Evolutionary conservation across 2,888 invertebrate genomes (phyloP), one percentile per base, ranked within the genome.

Genomic region (Cheilosia soror): DNA sequence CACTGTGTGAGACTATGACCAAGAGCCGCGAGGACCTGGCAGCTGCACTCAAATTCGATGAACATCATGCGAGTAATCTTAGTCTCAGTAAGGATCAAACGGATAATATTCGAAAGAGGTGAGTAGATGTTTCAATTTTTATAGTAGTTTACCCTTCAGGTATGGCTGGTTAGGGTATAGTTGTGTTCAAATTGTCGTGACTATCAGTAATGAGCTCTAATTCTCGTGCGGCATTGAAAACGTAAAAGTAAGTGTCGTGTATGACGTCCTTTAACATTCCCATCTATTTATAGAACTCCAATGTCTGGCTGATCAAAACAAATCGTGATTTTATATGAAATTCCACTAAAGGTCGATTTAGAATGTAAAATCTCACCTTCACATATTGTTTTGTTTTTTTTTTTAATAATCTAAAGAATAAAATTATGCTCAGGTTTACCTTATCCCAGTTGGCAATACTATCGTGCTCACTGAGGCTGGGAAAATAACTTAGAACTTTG

Each of bases 1-100:
- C 91, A 72, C 89, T 90, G 85, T 89, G 89, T 87, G 90, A 92
- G 81, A 90, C 89, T 75, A 88, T 91, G 77, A 91, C 90, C 88
- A 92, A 90, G 88, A 92, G 92, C 89, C 91, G 91, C 53, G 92
- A 92, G 88, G 92, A 92, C 89, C 89, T 92, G 88, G 90, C 89
- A 78, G 89, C 89, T 72, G 89, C 89, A 69, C 87, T 88, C 33
- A 84, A 86, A 85, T 78, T 88, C 62, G 88, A 89, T 80, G 89
- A 90, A 65, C 89, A 90, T 81, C 90, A 90, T 88, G 91, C 89
- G 79, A 91, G 91, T 88, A 91, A 90, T 88, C 89, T 90, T 29
- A 90, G 90, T 57, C 80, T 90, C 11, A 81, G 77, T 78, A 89
- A 90, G 69, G 91, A 91, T 87, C 91, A 91, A 88, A 90, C 90